Evolutionary conservation across 2,888 invertebrate species (phyloP), one percentile per base, ranked within the genome.

Genomic region (Allophyes oxyacanthae): DNA sequence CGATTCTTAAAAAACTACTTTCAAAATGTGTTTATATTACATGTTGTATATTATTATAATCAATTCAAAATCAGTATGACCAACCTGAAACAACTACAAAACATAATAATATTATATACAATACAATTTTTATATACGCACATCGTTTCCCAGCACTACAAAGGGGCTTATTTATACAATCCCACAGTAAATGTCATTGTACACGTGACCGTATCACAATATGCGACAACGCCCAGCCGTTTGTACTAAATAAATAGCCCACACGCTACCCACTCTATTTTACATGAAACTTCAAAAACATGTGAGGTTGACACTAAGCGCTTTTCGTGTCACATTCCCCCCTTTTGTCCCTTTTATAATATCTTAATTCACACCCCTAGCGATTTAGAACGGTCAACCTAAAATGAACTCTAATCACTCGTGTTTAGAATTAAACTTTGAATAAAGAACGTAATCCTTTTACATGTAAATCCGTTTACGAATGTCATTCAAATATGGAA

Each of bases 351-450:
- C 89, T 84, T 86, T 87, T 83, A 85, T 87, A 85, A 89, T 89
- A 89, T 90, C 87, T 88, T 92, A 92, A 92, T 92, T 93, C 92
- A 92, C 93, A 93, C 93, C 92, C 93, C 88, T 87, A 83, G 86
- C 84, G 66, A 71, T 84, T 76, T 72, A 62, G 40, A 9, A 0
- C 6, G 2, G 13, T 10, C 64, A 68, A 44, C 1, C 45, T 9
- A 84, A 72, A 75, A 42, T 64, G 25, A 45, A 78, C 81, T 67
- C 55, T 85, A 81, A 14, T 0, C 0, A 1, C 0, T 6, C 8
- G 0, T 0, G 0, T 0, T 32, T 79, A 83, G 38, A 72, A 69
- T 64, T 40, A 33, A 78, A 73, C 79, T 64, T 83, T 3, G 15
- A 15, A 20, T 44, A 26, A 33, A 25, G 15, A 63, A 64, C 64